Evolutionary conservation across 2,113 vertebrate species (phyloP), one percentile per base, ranked within the genome.

Genomic region (Stomatorhinus ivindoensis): DNA sequence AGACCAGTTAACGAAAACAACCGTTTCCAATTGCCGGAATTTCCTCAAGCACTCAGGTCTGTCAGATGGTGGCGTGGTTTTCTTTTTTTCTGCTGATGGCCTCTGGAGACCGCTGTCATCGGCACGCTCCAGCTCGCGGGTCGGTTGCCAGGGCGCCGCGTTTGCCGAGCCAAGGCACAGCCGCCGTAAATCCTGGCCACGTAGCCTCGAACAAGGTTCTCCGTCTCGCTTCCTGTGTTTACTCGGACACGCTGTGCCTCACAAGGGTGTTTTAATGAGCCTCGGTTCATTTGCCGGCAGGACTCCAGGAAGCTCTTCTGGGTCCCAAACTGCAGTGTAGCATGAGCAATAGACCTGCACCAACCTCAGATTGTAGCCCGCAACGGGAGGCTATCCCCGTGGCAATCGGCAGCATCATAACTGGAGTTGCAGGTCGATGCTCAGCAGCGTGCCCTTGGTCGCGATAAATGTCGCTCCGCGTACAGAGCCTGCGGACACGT

Each of bases 211-310:
- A 82, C 73, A 69, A 24, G 47, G 50, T 46, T 21, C 42, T 90
- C 73, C 31, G 51, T 85, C 46, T 87, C 58, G n/a, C 65, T 42
- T 42, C 58, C 73, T 35, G 31, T 85, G 89, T 90, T 89, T 83
- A 53, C 85, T 86, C 61, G 42, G 51, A 80, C 87, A 76, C 80
- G 31, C 58, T 80, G 85, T 51, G 48, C 73, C 31, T 8, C 51
- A n/a, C 84, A 46, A 76, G 83, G 90, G 55, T 44, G 53, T 89
- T 90, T 90, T 90, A 87, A 89, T 83, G 35, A 87, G 61, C 44
- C 44, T 61, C 69, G 51, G 65, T 89, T 73, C 73, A 86, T 76
- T 88, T 90, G 39, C 76, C 42, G 48, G 55, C 83, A 51, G 55
- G 44, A 35, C 42, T 89, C 46, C 21, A 82, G 17, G 69, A 61